Conservation (phyloP, 2,888 invertebrate genomes). For the Ophion costatus region DNA sequence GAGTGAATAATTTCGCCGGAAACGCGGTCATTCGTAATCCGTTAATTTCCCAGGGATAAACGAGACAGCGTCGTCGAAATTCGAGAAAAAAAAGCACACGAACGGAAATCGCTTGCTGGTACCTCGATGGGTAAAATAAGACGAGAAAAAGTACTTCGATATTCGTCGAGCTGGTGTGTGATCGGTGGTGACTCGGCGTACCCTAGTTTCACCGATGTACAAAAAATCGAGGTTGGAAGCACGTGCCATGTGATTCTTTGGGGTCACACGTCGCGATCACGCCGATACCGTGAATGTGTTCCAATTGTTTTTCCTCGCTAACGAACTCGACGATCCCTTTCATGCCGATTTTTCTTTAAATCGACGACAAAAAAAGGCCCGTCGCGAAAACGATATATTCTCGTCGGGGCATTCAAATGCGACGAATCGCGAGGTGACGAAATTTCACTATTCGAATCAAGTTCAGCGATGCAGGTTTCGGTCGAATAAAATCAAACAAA, state of each 20-base stretch:
- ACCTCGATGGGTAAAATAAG: conserved; percentile 12
- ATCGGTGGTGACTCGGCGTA: conserved; percentile 40
- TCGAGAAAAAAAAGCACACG: background rate
- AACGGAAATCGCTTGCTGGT: background rate
- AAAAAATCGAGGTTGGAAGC: conserved; percentile 45
- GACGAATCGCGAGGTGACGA: background rate
- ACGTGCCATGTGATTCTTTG: conserved; percentile 55
- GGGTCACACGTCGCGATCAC: conserved; percentile 55
- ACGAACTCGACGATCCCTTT: background rate
- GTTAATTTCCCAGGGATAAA: conserved; percentile 4
- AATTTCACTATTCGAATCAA: background rate
- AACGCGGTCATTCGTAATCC: conserved; percentile 27
- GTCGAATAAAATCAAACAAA: background rate
- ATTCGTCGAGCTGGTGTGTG: background rate
- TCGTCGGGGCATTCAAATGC: background rate
- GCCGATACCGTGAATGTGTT: conserved; percentile 17
- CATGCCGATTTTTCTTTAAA: no score
- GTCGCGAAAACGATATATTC: background rate
- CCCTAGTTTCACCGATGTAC: conserved; percentile 42
- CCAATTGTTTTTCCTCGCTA: conserved; percentile 18
- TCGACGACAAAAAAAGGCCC: no score
- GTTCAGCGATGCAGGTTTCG: background rate
- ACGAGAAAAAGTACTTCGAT: background rate
- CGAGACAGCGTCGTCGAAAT: background rate
- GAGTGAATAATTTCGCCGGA: conserved; percentile 37